A percentile compares a stretch with the other conserved stretches of the same genome.
phyloP scores from a whole-genome alignment of 1,140 invertebrate species.

The Ceratosolen fusciceps region DNA sequence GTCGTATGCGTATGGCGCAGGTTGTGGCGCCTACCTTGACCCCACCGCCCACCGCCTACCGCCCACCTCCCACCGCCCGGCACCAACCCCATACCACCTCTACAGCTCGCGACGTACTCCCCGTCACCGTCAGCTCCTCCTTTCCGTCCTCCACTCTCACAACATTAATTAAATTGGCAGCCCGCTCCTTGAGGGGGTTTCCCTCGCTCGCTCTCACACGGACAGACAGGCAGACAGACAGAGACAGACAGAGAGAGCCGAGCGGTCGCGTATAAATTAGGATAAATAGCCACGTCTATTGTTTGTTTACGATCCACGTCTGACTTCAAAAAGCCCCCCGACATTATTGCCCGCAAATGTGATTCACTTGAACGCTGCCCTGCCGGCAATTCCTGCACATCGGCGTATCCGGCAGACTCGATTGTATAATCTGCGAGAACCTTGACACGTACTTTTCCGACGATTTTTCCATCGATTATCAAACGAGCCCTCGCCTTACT shows the following conservation, averaged over 20 bases:
- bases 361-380: background rate
- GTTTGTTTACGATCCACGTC: constrained; percentile 35
- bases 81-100: no score
- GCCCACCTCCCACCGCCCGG: no score
- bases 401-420: background rate
- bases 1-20: no score
- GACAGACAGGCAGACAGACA: no score
- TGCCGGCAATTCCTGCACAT: no score
- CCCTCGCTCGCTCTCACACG: no score
- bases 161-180: constrained; percentile 29
- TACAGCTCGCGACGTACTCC: no score
- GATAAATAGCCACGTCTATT: constrained; percentile 4
- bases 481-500: no score
- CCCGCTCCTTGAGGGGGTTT: background rate
- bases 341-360: constrained; percentile 25
- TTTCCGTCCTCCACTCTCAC: background rate
- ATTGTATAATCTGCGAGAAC: constrained; percentile 37
- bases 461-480: no score
- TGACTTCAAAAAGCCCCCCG: constrained; percentile 13
- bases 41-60: background rate
- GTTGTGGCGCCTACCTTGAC: background rate
- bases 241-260: no score
- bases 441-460: constrained; percentile 21
- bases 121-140: no score
- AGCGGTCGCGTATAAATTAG: background rate